These are phyloP conservation scores for Synodontis membranacea DNA, from an alignment of 2,113 vertebrate genomes.

Conservation along the genomic window DNA sequence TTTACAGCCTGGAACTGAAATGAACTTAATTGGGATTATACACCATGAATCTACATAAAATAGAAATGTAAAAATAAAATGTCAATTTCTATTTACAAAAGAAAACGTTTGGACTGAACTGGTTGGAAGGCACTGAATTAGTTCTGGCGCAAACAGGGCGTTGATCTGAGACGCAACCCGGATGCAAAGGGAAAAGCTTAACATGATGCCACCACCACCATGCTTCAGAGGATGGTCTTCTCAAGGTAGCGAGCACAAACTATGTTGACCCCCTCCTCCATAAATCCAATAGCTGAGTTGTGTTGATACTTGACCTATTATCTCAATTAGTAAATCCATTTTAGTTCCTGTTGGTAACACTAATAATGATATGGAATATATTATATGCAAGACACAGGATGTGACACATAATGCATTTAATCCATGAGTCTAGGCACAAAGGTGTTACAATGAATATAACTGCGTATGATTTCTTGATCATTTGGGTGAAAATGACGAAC, in stretches of 20 bases:
- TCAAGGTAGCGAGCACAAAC: too few relatives aligned
- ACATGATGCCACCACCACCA: not conserved
- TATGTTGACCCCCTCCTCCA: not conserved
- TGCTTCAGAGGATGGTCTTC: not conserved
- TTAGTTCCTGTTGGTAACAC: not conserved
- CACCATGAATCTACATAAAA: not conserved
- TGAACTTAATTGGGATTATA: not conserved
- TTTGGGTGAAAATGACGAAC: slow-evolving; percentile 12
- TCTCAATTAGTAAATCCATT: not conserved
- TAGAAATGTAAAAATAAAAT: not conserved
- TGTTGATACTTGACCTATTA: not conserved
- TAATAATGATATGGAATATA: not conserved
- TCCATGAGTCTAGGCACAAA: not conserved
- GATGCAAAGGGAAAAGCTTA: not conserved
- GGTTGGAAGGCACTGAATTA: not conserved
- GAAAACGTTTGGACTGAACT: not conserved
- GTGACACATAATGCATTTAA: not conserved
- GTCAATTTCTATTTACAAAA: not conserved
- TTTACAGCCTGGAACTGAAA: not conserved
- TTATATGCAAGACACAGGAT: not conserved
- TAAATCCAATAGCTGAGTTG: too few relatives aligned
- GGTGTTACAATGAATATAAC: not conserved
- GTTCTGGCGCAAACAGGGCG: not conserved
- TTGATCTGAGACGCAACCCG: not conserved
- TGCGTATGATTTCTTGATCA: not conserved